Evolutionary conservation across 2,113 vertebrate species (phyloP).

Genomic region (Rhynchomys soricoides): DNA sequence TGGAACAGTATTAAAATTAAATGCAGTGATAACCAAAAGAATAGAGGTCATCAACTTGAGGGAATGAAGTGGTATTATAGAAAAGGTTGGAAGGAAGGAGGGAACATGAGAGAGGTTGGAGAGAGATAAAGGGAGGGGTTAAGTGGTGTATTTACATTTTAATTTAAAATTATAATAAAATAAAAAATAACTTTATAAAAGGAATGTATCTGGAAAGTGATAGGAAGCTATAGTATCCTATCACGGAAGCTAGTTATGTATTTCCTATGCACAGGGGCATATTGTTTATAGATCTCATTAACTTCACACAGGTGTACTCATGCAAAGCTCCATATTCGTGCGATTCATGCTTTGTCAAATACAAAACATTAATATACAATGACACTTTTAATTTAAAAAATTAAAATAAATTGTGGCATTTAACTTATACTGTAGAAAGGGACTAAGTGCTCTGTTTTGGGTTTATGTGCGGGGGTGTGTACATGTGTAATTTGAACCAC

Average conservation of each 20-base stretch:
- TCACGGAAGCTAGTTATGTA: no score
- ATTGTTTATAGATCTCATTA: no score
- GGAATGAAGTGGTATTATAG: background rate
- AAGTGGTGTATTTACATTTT: background rate
- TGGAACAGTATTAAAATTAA: accelerated
- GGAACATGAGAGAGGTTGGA: background rate
- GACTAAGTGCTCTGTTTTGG: background rate
- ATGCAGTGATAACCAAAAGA: background rate
- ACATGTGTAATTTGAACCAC: background rate
- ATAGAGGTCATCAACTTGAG: background rate
- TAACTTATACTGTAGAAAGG: background rate
- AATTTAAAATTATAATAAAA: background rate
- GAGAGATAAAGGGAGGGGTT: background rate
- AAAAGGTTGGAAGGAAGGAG: background rate
- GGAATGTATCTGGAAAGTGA: background rate
- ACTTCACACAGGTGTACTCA: background rate
- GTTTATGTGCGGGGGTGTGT: background rate
- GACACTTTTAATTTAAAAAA: background rate
- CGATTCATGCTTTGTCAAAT: background rate
- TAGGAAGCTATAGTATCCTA: no score
- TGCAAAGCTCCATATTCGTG: background rate
- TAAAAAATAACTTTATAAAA: no score
- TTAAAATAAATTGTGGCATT: background rate
- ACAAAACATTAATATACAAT: background rate
- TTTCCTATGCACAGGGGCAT: background rate